Evolutionary conservation across 1,140 invertebrate genomes (phyloP), one percentile per base, ranked within the genome.

Genomic region (Choristoneura fumiferana): DNA sequence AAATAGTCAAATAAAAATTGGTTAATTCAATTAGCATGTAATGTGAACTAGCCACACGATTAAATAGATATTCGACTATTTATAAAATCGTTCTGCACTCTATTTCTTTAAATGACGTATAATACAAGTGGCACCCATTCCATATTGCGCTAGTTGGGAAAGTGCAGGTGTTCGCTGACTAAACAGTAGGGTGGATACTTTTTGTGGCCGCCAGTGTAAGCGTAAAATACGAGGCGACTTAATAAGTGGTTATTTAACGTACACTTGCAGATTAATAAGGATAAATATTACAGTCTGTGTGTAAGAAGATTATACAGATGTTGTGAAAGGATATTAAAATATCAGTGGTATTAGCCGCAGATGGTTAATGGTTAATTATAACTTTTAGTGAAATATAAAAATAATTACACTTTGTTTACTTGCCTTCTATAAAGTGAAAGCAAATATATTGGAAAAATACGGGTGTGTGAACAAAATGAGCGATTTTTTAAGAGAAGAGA

Each of bases 211-310:
- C 12, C 67, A 65, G 55, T 69, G 63, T 71, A 71, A 69, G 64
- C 79, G 78, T 82, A 72, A 80, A 84, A 82, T 76, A 58, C 54
- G 69, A 84, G 67, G 73, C 67, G 81, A 80, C 78, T 76, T 78
- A 78, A 82, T 87, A 83, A 83, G 68, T 81, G 71, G 80, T 77
- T 83, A 71, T 81, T 82, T 78, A 78, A 76, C 63, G 55, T 74
- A 58, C 63, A 14, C 43, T 17, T 67, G 60, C 39, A 63, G 60
- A 62, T 67, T 65, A 58, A 58, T 56, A 54, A 35, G 35, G 37
- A 22, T 14, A 35, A 53, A 34, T 39, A 29, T 62, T 34, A 9
- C 34, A 36, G 45, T 63, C 45, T 66, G 37, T 38, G 17, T 34
- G 18, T 71, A 71, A 68, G 63, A 18, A 55, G 69, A 65, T 71